Evolutionary conservation across 2,888 invertebrate genomes (phyloP), one percentile per base, ranked within the genome.

Genomic region (Lycia hirtaria): DNA sequence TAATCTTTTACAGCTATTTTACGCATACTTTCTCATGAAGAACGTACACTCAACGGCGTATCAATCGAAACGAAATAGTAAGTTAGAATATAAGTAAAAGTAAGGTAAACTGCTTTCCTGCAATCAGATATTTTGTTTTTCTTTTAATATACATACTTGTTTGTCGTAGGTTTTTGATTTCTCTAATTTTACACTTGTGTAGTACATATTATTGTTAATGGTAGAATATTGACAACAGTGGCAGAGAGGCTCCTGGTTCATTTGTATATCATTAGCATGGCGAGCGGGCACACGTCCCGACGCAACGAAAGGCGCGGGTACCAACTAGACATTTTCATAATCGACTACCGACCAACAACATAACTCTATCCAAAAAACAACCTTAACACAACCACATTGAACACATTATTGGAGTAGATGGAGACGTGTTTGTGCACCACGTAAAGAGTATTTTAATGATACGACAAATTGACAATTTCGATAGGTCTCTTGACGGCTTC

Each of bases 241-340:
- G 66, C 68, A 69, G 67, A 64, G 66, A 69, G 70, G 72, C 69
- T 72, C 60, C 63, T 62, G 45, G 67, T 80, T 81, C 78, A 81
- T 84, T 81, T 83, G 80, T 84, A 78, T 80, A 78, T 76, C 77
- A 83, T 85, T 83, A 82, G 68, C 75, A 73, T 76, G 60, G 65
- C 64, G 68, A 60, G 63, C 60, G 62, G 49, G 41, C 62, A 63
- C 65, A 55, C 64, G 67, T 65, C 67, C 61, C 72, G 64, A 43
- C 62, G 62, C 68, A 44, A 47, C 61, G 55, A 58, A 38, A 32
- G 44, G 40, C 43, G 49, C 52, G 67, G 65, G 63, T 68, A 50
- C 50, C 79, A 81, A 84, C 83, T 78, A 71, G 78, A 69, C 72
- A 84, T 86, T 86, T 85, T 83, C 80, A 86, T 86, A 86, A 85